Evolutionary conservation across 2,113 vertebrate species (phyloP).

Genomic region (Pongo abelii): DNA sequence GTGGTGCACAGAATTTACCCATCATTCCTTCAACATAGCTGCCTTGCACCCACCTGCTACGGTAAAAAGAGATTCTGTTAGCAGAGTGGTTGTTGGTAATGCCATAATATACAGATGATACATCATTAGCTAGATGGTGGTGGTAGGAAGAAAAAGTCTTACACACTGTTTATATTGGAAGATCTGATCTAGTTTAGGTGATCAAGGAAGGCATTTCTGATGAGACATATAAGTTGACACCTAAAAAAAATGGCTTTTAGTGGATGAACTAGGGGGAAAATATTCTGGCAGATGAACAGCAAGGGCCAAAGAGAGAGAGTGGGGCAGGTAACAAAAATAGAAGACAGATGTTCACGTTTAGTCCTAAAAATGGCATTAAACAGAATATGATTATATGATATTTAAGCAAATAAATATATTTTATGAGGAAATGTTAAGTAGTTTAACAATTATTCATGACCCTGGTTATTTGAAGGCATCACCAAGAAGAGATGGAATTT

Average conservation of each 20-base stretch:
- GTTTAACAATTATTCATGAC: background rate
- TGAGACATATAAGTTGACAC: background rate
- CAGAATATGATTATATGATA: background rate
- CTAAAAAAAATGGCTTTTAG: background rate
- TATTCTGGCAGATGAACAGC: background rate
- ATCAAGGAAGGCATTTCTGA: background rate
- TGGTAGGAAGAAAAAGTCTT: background rate
- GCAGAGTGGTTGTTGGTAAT: background rate
- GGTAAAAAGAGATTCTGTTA: background rate
- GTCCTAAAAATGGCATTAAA: background rate
- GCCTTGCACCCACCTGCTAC: background rate
- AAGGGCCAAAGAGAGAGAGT: background rate
- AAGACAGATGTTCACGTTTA: background rate
- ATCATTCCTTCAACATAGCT: background rate
- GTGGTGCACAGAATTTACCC: background rate
- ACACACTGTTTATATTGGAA: background rate
- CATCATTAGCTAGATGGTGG: background rate
- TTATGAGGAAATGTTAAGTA: background rate
- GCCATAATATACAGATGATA: background rate
- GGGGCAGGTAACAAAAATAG: background rate
- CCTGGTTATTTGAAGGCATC: background rate
- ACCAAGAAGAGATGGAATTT: background rate
- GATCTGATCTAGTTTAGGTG: background rate
- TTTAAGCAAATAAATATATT: background rate
- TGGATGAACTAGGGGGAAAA: background rate